phyloP scores from a whole-genome alignment of 1,140 invertebrate species.

The Drosophila nannoptera region DNA sequence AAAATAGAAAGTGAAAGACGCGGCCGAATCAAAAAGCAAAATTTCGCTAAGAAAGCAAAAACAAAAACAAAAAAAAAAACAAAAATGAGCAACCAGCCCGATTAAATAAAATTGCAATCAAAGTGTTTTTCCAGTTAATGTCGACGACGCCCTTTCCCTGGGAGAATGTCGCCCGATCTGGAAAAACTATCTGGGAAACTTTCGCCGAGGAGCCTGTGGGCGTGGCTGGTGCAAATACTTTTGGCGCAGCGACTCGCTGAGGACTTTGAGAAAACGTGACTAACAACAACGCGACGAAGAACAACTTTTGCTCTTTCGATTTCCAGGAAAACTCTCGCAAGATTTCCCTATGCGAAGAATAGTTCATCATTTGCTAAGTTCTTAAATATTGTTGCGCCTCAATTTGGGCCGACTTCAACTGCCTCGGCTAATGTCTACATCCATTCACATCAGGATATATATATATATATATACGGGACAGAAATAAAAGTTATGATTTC shows the following conservation, averaged over 20 bases:
- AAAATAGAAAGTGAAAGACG: slow-evolving; percentile 46
- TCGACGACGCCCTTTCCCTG: slow-evolving; percentile 40
- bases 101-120: slow-evolving; percentile 25
- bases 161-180: slow-evolving; percentile 34
- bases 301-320: too few relatives aligned
- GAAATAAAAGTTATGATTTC: slow-evolving; percentile 70
- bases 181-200: slow-evolving; percentile 20
- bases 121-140: slow-evolving; percentile 36
- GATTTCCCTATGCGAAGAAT: too few relatives aligned
- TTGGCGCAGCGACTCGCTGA: neutral
- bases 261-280: neutral
- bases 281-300: too few relatives aligned
- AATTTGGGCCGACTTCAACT: too few relatives aligned
- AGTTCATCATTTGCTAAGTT: too few relatives aligned
- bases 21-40: slow-evolving; percentile 1
- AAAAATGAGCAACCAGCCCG: neutral
- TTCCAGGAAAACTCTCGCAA: too few relatives aligned
- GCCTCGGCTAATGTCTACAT: too few relatives aligned
- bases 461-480: neutral
- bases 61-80: neutral
- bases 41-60: neutral
- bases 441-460: too few relatives aligned
- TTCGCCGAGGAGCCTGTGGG: slow-evolving; percentile 17
- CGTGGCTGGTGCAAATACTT: slow-evolving; percentile 19
- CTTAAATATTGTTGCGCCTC: too few relatives aligned